Evolutionary conservation across 2,888 invertebrate genomes (phyloP).

Genomic region (Oscheius sp.): DNA sequence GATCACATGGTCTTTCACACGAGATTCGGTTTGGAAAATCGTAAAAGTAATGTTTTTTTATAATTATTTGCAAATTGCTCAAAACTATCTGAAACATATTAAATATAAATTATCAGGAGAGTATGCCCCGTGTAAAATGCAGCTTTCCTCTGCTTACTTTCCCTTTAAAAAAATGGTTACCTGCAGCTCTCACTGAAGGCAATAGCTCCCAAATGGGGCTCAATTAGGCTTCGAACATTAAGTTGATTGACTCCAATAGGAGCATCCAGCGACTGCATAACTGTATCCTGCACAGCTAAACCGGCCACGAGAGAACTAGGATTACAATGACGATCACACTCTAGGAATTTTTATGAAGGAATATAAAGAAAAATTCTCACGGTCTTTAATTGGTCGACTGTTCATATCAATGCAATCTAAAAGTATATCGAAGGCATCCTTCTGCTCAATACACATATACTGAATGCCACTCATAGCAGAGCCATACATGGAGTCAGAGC

Average conservation of each 20-base stretch:
- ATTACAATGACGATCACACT: conserved; percentile 23
- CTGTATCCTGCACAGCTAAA: conserved; percentile 23
- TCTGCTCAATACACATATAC: conserved; percentile 57
- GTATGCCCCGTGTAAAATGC: too few relatives aligned
- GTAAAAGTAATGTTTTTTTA: too few relatives aligned
- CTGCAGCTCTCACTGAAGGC: conserved; percentile 27
- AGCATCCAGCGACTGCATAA: conserved; percentile 17
- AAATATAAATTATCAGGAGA: too few relatives aligned
- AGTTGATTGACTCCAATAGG: not conserved
- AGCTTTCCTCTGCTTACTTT: too few relatives aligned
- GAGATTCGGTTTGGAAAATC: too few relatives aligned
- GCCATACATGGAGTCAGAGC: conserved; percentile 11
- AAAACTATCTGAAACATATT: too few relatives aligned
- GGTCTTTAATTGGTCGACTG: not conserved
- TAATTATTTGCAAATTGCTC: too few relatives aligned
- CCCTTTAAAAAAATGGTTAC: not conserved
- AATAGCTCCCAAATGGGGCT: conserved; percentile 27
- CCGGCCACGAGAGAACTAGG: conserved; percentile 13
- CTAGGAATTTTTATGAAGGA: not conserved
- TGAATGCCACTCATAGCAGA: conserved; percentile 30
- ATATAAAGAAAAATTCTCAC: not conserved
- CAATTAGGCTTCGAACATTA: conserved; percentile 19
- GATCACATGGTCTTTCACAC: too few relatives aligned
- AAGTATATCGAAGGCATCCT: conserved; percentile 47
- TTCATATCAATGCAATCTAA: conserved; percentile 46